Evolutionary conservation across 2,113 vertebrate species (phyloP), one percentile per base, ranked within the genome.

Genomic region (Empidonax alnorum): DNA sequence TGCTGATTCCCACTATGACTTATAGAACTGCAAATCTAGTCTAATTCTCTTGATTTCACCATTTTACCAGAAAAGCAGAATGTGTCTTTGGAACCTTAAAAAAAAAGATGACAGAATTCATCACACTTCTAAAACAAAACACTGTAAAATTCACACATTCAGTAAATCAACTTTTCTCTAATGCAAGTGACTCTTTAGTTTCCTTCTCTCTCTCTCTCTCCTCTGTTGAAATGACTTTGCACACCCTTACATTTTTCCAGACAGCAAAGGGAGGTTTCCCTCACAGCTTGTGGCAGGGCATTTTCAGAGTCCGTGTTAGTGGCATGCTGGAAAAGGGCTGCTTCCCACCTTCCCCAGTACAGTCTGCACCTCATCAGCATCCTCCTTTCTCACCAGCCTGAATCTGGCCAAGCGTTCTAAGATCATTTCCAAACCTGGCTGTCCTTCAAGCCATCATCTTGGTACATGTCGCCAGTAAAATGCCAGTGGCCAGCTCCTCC

Each of bases 221-320:
- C 47, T 91, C 78, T 96, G 88, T 94, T 94, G 90, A 84, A 87
- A 91, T 84, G 72, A 86, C 84, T 91, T 97, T 95, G 84, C 65
- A 44, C 87, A 90, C 23, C 47, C 52, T 96, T 90, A 55, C 23
- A 16, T 65, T 50, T 77, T 74, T 56, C 83, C 87, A 89, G 75
- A 41, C 71, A 62, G 39, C 3, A 3, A 89, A 90, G 67, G 30
- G 22, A 80, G 20, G 21, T 56, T 73, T 80, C 49, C 17, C 35
- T 56, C 7, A 7, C 5, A 35, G 10, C 47, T 86, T 56, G 9
- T 55, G 31, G 31, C 37, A 55, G n/a, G 39, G 7, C 59, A 33
- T 16, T n/a, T 39, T 77, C 61, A 28, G 27, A 49, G 28, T 12
- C 55, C 1, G 0, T 50, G 31, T 17, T 24, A 84, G 84, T 58